Percentiles rank a stretch among this genome's conserved stretches.
Evolutionary conservation across 2,888 invertebrate genomes (phyloP).

Genomic region (Micoletzkya japonica): DNA sequence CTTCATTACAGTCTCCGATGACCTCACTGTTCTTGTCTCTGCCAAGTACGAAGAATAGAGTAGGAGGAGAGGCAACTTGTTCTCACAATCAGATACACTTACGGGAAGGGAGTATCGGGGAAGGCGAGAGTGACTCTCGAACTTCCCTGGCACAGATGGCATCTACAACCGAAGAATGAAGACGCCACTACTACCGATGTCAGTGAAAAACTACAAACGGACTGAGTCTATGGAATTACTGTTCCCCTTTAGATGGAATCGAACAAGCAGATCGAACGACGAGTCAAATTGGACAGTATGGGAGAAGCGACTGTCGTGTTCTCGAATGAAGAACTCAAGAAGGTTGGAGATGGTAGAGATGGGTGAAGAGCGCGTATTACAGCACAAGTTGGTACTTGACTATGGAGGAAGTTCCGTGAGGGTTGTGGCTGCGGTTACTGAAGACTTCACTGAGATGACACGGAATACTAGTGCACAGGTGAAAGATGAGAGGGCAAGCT

Average conservation of each 20-base stretch:
- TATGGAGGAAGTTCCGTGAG: constrained; percentile 81
- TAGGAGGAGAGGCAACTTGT: constrained; percentile 21
- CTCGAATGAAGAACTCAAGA: constrained; percentile 57
- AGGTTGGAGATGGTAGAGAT: constrained; percentile 1
- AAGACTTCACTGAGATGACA: constrained; percentile 75
- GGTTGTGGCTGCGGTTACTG: constrained; percentile 86
- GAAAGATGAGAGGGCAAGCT: too few species aligned
- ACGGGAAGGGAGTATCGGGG: constrained; percentile 73
- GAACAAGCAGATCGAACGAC: constrained; percentile 55
- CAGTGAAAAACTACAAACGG: too few species aligned
- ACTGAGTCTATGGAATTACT: neutral
- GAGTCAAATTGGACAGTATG: constrained; percentile 54
- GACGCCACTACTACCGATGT: too few species aligned
- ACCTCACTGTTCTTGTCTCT: constrained; percentile 78
- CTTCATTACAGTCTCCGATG: constrained; percentile 80
- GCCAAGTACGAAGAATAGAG: constrained; percentile 74
- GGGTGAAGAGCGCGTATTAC: neutral
- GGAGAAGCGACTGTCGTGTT: constrained; percentile 60
- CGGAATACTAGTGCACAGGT: constrained; percentile 59
- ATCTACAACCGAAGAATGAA: constrained; percentile 37
- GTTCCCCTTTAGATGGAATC: constrained; percentile 36
- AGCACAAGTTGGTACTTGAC: constrained; percentile 70
- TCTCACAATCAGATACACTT: constrained; percentile 69
- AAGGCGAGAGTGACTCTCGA: constrained; percentile 63
- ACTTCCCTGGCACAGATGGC: constrained; percentile 55